Evolutionary conservation across 2,888 invertebrate species (phyloP), one percentile per base, ranked within the genome.

Genomic region (Myopa testacea): DNA sequence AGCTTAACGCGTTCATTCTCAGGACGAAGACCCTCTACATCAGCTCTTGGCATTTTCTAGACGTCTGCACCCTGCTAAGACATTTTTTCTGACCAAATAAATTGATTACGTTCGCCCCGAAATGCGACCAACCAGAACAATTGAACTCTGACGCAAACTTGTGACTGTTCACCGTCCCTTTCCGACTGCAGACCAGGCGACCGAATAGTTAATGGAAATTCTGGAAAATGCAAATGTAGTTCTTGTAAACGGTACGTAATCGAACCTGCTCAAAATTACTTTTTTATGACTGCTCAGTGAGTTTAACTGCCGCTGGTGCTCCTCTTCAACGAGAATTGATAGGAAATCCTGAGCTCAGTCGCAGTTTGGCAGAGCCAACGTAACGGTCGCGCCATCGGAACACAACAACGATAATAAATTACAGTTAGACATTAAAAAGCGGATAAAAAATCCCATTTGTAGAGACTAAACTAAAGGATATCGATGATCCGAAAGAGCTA

Each of bases 101-200:
- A 63, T 73, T 73, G 73, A 73, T 73, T 62, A 45, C 40, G 12
- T 26, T 26, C 52, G 16, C 16, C 26, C 4, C 50, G 45, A 68
- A 84, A 80, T 75, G 85, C 85, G 84, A 83, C 87, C 87, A 85
- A 87, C 85, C 87, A 85, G 86, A 87, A 87, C 87, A 84, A 81
- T 81, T 80, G 82, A 75, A 68, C 75, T 75, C 67, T 40, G 75
- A 38, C 37, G 40, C 67, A 65, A 67, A 10, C 37, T 8, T 14
- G 4, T 55, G 68, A 19, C 40, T 68, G n/a, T 68, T 26, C 26
- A 26, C 38, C 37, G 65, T 65, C 65, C 34, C 50, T 58, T 62
- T 60, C 34, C 52, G 26, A 62, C 16, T 19, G 62, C 19, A 62
- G 19, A 14, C 62, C 14, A n/a, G 16, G 16, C 1, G 78, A 52